Evolutionary conservation across 2,113 vertebrate genomes (phyloP).

Genomic region (Desmodus rotundus): DNA sequence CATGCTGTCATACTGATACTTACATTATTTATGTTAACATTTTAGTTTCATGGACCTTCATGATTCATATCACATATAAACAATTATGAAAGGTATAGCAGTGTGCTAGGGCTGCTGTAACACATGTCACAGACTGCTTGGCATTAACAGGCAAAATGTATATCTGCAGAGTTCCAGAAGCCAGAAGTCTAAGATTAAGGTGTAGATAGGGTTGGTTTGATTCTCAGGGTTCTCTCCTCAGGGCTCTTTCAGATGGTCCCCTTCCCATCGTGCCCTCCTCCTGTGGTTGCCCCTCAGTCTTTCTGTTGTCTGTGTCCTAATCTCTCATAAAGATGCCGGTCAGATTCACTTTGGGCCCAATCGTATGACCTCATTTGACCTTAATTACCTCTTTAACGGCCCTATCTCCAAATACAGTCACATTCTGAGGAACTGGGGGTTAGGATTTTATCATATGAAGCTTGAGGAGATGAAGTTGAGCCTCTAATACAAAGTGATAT

Average conservation of each 20-base stretch:
- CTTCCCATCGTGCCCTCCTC: background rate
- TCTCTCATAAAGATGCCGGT: background rate
- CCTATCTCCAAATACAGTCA: background rate
- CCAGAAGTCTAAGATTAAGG: background rate
- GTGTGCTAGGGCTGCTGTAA: background rate
- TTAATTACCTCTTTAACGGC: background rate
- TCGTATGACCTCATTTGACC: background rate
- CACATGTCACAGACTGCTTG: fast-evolving
- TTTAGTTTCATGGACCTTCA: background rate
- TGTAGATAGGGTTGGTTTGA: background rate
- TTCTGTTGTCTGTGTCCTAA: background rate
- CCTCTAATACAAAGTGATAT: background rate
- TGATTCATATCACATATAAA: background rate
- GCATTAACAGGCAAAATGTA: background rate
- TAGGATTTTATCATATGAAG: background rate
- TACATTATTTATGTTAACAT: background rate
- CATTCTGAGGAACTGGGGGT: background rate
- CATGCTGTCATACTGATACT: background rate
- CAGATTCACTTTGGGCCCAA: background rate
- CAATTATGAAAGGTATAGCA: background rate
- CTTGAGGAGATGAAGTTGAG: background rate
- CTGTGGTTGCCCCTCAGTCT: fast-evolving
- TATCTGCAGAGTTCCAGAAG: background rate
- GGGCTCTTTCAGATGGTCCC: background rate
- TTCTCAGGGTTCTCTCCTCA: background rate